Base-by-base conservation (phyloP, 1,140 invertebrate species). In the Semibalanus balanoides region DNA sequence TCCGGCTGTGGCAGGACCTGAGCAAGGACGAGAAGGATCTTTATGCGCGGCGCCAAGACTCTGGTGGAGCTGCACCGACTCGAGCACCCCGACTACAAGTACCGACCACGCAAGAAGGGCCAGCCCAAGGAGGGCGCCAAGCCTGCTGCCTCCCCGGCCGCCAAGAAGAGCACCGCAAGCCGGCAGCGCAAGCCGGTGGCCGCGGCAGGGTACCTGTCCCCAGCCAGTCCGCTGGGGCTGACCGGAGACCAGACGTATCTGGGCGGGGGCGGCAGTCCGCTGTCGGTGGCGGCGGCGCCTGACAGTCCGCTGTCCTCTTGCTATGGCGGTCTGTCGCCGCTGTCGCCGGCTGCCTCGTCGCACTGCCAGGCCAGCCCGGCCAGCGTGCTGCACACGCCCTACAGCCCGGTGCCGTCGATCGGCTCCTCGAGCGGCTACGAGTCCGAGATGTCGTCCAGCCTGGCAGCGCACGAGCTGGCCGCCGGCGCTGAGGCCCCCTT, bases 21-120 rank as follows among this genome's bases (percentile, higher is more conserved):
- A 30, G 29, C 70, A 28, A 30, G 29, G 70, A 28, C 25, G 28
- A 72, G 28, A 72, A 72, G n/a, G 70, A 72, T 5, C 70, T 72
- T 72, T 22, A 72, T 72, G 70, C 70, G 94, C 31, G 95, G 98
- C 83, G 96, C 97, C 0, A 96, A 96, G 81, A 87, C 92, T 74
- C 87, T 99, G 0, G 85, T 96, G 64, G 88, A 94, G 80, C 85
- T 98, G 51, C 96, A 99, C 83, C 90, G 94, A 88, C 89, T 93
- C 83, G 94, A 99, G 83, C 98, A 97, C 83, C 96, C 96, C 0
- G 93, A 97, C 83, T 99, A 99, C 87, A 99, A 99, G 83, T 99
- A 99, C 86, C 86, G 93, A 79, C 95, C 95, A 14, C 88, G 93
- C 83, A 97, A 97, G 87, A 96, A 64, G 51, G 51, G 51, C 9